These are phyloP conservation scores for Eueremaeus valkanovi DNA, from an alignment of 2,888 invertebrate genomes.

Conservation along the genomic window DNA sequence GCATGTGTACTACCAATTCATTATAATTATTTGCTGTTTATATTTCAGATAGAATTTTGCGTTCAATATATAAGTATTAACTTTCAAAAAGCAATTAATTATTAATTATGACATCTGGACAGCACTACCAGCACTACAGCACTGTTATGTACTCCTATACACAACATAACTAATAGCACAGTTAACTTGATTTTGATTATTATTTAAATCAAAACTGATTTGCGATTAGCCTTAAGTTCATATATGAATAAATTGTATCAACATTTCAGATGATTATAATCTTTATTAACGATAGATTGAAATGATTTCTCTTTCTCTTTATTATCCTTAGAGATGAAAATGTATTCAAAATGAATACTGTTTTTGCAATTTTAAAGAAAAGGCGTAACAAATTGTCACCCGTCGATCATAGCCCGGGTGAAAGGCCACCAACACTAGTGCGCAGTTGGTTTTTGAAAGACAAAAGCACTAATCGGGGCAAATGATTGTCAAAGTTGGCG, in stretches of 20 bases:
- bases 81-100: not conserved
- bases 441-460: not conserved
- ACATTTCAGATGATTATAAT: not conserved
- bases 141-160: no score
- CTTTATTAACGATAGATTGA: not conserved
- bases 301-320: no score
- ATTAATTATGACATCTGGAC: not conserved
- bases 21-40: not conserved
- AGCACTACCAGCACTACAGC: no score
- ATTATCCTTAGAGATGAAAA: not conserved
- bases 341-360: not conserved
- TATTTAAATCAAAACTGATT: no score
- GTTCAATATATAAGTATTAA: not conserved
- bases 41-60: no score
- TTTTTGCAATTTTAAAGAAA: not conserved
- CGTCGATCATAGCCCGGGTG: not conserved
- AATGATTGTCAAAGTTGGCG: not conserved
- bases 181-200: no score
- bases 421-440: not conserved
- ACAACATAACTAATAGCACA: no score
- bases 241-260: not conserved
- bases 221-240: no score
- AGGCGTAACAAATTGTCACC: slow-evolving; percentile 1
- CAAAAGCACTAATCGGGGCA: not conserved
- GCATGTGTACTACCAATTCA: not conserved